Evolutionary conservation across 1,140 invertebrate genomes (phyloP).

Genomic region (Camponotus floridanus): DNA sequence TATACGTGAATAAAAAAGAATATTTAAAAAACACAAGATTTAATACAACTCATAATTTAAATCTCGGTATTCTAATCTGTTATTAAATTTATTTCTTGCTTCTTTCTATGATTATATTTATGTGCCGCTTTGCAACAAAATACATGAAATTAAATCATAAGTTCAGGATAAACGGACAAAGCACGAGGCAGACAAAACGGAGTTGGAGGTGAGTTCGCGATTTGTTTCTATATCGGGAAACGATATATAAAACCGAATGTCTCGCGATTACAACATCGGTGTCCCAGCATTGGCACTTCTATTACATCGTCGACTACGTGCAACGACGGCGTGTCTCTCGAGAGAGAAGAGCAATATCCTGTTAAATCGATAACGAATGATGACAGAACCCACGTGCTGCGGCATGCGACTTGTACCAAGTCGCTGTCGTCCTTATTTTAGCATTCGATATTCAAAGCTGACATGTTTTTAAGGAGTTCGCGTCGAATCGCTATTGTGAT

Average conservation of each 20-base stretch:
- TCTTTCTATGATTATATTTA: not conserved
- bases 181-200: not conserved
- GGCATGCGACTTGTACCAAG: slow-evolving; percentile 39
- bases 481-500: slow-evolving; percentile 7
- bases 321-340: slow-evolving; percentile 18
- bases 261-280: slow-evolving; percentile 51
- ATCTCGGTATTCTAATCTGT: slow-evolving; percentile 18
- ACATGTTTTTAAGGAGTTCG: not conserved
- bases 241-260: slow-evolving; percentile 59
- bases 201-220: not conserved
- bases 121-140: not conserved
- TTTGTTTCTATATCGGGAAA: slow-evolving; percentile 59
- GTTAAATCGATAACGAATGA: slow-evolving; percentile 72
- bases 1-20: not conserved
- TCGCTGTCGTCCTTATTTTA: slow-evolving; percentile 6
- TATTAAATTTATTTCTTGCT: not conserved
- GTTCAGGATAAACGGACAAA: slow-evolving; percentile 32
- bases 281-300: slow-evolving; percentile 44
- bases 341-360: slow-evolving; percentile 53
- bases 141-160: slow-evolving; percentile 40
- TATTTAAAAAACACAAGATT: not conserved
- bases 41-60: slow-evolving; percentile 8
- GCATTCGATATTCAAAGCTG: slow-evolving; percentile 42
- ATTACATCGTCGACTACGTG: slow-evolving; percentile 49
- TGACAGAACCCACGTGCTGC: slow-evolving; percentile 44